These are phyloP conservation scores for Trachythela sp. DNA, from an alignment of 64 coral and sea anemone species.

Conservation along the genomic window DNA sequence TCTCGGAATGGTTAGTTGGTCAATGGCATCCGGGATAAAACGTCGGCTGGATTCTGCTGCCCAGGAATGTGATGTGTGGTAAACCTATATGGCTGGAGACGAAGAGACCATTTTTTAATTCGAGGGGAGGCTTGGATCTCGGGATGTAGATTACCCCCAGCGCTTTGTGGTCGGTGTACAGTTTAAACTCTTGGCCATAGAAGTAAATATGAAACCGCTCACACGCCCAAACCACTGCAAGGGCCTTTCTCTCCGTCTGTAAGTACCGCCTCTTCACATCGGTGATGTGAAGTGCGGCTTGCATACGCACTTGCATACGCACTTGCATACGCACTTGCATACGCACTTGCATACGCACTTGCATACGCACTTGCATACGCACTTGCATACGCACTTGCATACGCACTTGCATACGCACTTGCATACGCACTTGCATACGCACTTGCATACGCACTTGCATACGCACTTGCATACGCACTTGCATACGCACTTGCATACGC, in stretches of 20 bases:
- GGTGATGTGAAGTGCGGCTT: conserved; percentile 11
- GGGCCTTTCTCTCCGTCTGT: conserved; percentile 22
- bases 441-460: too few relatives aligned
- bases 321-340: too few relatives aligned
- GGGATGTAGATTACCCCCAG: conserved; percentile 27
- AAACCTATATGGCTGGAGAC: conserved; percentile 26
- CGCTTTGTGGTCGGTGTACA: conserved; percentile 35
- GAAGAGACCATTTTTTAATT: conserved; percentile 44
- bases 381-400: too few relatives aligned
- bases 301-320: conserved; percentile 31
- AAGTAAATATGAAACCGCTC: conserved; percentile 38
- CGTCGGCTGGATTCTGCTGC: conserved; percentile 32
- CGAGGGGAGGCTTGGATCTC: conserved; percentile 31
- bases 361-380: too few relatives aligned
- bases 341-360: too few relatives aligned
- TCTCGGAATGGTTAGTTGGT: background rate
- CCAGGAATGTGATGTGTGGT: conserved; percentile 4
- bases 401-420: too few relatives aligned
- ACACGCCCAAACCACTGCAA: conserved; percentile 31
- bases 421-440: too few relatives aligned
- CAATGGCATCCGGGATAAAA: conserved; percentile 31
- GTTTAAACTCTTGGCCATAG: conserved; percentile 23
- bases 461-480: too few relatives aligned
- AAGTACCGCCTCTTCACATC: conserved; percentile 35
- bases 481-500: too few relatives aligned